Base-by-base conservation (phyloP, 2,113 vertebrate species). In the Antechinus flavipes region DNA sequence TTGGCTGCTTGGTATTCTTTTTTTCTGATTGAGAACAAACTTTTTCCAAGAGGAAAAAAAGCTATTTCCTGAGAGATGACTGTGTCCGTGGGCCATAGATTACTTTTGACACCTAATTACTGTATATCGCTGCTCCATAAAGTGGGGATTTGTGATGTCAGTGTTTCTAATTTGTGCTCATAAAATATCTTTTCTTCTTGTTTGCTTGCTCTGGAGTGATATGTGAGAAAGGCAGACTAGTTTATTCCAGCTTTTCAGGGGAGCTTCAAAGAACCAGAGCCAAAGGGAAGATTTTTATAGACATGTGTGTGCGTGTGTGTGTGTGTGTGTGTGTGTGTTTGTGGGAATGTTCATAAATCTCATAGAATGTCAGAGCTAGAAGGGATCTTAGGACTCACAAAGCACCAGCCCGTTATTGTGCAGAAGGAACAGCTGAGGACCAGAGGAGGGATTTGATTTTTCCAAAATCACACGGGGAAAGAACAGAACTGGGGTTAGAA, bases 31-130 rank as follows among this genome's bases (percentile, higher is more conserved):
- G n/a, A 84, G 68, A 19, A 84, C 68, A 84, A 76, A 84, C 35
- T 84, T 84, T 84, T 84, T 84, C 35, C 23, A 19, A 42, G 68
- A 84, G 61, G 68, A 23, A 23, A 42, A 84, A 84, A 42, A 42
- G n/a, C 68, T 84, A 84, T 84, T 84, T 89, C 94, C 42, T 0
- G 95, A 97, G 97, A 92, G 46, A 98, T 92, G 6, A 6, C 94
- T 98, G 92, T 98, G 94, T 98, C 98, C 98, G 96, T 91, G 93
- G 94, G 61, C 97, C 98, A 98, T 97, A 97, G 97, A 97, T 98
- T 98, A 97, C 93, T 98, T 97, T 97, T 97, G 97, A 98, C 97
- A 97, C 96, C 95, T 98, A 98, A 98, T 98, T 98, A 97, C 93
- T 95, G 97, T 96, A 98, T 97, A 97, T 98, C 93, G 97, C 97